Percentiles rank a stretch among this genome's conserved stretches.
Conservation (phyloP, 2,113 vertebrate species). For the Psephotus haematonotus region DNA sequence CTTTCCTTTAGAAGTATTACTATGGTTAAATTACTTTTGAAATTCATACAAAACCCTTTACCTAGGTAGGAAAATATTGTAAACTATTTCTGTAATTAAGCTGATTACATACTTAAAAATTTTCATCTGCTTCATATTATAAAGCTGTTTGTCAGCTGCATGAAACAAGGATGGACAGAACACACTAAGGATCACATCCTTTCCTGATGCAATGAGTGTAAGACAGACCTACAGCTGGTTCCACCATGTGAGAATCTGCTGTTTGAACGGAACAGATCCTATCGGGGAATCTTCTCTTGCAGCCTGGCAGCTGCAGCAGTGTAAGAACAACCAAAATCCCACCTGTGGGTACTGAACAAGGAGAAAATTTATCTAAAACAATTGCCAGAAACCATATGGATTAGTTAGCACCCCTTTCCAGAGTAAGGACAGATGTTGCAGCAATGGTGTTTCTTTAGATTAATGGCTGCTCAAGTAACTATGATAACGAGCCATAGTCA, state of each 20-base stretch:
- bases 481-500: background rate
- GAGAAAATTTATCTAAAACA: background rate
- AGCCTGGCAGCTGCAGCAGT: background rate
- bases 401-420: background rate
- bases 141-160: background rate
- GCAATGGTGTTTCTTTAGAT: background rate
- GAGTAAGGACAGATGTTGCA: rapidly evolving
- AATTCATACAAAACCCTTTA: background rate
- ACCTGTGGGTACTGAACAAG: background rate
- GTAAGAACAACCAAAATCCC: background rate
- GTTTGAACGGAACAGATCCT: background rate
- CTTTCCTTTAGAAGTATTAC: background rate
- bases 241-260: background rate
- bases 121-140: background rate
- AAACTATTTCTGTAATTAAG: background rate
- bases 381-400: background rate
- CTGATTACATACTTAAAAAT: background rate
- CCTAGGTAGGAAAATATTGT: background rate
- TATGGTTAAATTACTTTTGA: background rate
- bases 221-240: background rate
- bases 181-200: rapidly evolving
- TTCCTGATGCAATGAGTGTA: background rate
- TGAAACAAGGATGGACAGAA: background rate
- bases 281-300: rapidly evolving
- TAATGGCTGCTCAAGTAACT: slow-evolving; percentile 14